These are phyloP conservation scores for Danaus chrysippus DNA, from an alignment of 2,888 invertebrate genomes.

Conservation along the genomic window DNA sequence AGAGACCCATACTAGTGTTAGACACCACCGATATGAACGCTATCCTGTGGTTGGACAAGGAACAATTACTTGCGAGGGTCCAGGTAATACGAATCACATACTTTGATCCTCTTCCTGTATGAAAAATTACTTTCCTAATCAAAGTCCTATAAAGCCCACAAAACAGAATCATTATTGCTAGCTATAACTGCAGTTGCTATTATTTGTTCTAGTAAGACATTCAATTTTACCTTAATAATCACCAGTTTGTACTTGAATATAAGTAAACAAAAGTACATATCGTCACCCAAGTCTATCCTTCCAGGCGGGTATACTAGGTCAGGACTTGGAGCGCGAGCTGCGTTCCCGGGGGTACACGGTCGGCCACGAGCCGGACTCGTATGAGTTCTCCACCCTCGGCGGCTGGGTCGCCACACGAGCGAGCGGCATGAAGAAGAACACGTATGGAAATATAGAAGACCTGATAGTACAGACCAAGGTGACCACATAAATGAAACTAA, in stretches of 20 bases:
- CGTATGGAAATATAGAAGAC: conserved; percentile 98
- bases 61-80: conserved; percentile 63
- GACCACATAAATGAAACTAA: conserved; percentile 47
- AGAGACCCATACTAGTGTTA: conserved; percentile 89
- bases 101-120: too few species aligned
- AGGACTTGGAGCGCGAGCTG: conserved; percentile 94
- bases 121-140: too few species aligned
- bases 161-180: too few species aligned
- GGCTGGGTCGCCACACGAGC: conserved; percentile 99
- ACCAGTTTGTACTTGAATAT: too few species aligned
- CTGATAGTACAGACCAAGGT: conserved; percentile 93
- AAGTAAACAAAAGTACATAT: neutral
- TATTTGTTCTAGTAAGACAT: too few species aligned
- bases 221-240: too few species aligned
- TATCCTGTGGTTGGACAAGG: conserved; percentile 93
- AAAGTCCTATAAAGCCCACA: too few species aligned
- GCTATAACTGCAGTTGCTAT: too few species aligned
- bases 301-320: conserved; percentile 96
- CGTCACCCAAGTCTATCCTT: conserved; percentile 42
- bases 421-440: conserved; percentile 99
- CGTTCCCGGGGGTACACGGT: conserved; percentile 88
- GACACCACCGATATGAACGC: conserved; percentile 98
- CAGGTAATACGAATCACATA: conserved; percentile 46
- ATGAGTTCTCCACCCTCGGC: conserved; percentile 97
- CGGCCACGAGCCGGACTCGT: conserved; percentile 99